Evolutionary conservation across 1,140 invertebrate species (phyloP), one percentile per base, ranked within the genome.

Genomic region (Drosophila equinoxialis): DNA sequence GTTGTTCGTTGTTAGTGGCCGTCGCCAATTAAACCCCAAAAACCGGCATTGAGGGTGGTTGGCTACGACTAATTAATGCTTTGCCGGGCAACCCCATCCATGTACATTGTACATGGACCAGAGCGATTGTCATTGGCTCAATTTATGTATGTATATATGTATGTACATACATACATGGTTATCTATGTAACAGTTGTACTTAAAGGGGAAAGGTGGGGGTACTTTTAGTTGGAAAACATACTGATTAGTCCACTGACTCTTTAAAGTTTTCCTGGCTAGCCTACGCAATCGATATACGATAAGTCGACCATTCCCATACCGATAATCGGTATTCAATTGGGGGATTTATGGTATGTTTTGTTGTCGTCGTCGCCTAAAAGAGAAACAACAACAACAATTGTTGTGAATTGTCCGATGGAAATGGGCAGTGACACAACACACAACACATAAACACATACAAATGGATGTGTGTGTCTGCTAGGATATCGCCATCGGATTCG

Each of bases 1-100:
- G 45, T 51, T 30, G 30, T 30, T 30, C 45, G 45, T 51, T 51
- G 45, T 51, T 23, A 51, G 45, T 51, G 45, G 58, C 42, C 33
- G 55, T 68, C 67, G 41, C 39, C 71, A 73, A 73, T 73, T 73
- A 73, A 73, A 63, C 65, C 33, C 71, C 58, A 73, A 68, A 30
- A 59, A 62, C 26, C 55, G 10, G 3, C 65, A 41, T n/a, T 6
- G 51, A 17, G 71, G 71, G 71, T 71, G 64, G 69, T 45, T 61
- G 55, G n/a, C 55, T 35, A 20, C n/a, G 33, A 61, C 59, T 72
- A 72, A 72, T 72, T 72, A 72, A 63, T 68, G 51, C 70, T 33
- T 59, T 37, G 33, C 57, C 33, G 33, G 54, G 54, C 35, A 14
- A 33, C 55, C 17, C 17, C 57, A 59, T 68, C 37, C 41, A 20